Evolutionary conservation across 2,888 invertebrate genomes (phyloP).

Genomic region (Epinotia bilunana): DNA sequence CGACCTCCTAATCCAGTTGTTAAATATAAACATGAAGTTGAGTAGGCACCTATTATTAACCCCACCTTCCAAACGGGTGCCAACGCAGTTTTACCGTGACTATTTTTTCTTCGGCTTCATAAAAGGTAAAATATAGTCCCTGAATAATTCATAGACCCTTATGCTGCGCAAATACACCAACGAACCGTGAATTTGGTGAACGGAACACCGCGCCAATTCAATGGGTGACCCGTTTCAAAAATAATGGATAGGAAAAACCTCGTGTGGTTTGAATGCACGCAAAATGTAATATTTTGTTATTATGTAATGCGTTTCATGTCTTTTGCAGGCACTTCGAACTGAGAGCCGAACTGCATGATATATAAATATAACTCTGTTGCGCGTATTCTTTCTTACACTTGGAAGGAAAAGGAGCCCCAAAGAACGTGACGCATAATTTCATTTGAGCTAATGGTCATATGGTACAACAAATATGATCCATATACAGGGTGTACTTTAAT

Average conservation of each 20-base stretch:
- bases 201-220: constrained; percentile 50
- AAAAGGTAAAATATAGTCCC: constrained; percentile 62
- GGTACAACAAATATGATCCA: too few species aligned
- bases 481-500: too few species aligned
- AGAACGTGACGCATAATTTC: too few species aligned
- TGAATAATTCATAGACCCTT: constrained; percentile 72
- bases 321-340: background rate
- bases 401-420: too few species aligned
- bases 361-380: too few species aligned
- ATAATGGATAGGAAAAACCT: constrained; percentile 35
- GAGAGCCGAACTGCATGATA: too few species aligned
- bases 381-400: too few species aligned
- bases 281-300: constrained; percentile 2
- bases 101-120: constrained; percentile 57
- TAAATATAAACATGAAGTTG: background rate
- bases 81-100: constrained; percentile 45
- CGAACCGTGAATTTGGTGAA: constrained; percentile 67
- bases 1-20: background rate
- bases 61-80: constrained; percentile 30
- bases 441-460: too few species aligned
- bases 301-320: background rate
- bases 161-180: constrained; percentile 66
- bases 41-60: constrained; percentile 7
- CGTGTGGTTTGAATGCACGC: constrained; percentile 15
- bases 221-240: constrained; percentile 40